Evolutionary conservation across 2,888 invertebrate species (phyloP).

Genomic region (Lepeophtheirus nordmannii): DNA sequence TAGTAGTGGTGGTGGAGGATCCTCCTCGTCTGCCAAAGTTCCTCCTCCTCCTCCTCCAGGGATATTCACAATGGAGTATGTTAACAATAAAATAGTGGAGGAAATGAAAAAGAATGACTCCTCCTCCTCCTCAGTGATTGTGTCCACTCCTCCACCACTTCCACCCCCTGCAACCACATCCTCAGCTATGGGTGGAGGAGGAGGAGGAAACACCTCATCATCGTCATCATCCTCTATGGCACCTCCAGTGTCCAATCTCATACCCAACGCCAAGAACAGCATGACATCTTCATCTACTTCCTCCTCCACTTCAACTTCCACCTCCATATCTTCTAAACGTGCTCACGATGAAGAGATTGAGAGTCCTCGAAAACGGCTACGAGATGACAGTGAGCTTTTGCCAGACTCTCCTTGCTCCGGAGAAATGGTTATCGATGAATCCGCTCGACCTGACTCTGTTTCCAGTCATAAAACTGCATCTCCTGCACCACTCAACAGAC

Average conservation of each 20-base stretch:
- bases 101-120: conserved; percentile 23
- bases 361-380: conserved; percentile 1
- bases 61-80: conserved; percentile 15
- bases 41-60: not conserved
- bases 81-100: conserved; percentile 24
- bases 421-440: conserved; percentile 25
- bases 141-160: not conserved
- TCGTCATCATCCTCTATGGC: not conserved
- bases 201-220: not conserved
- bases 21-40: not conserved
- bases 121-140: not conserved
- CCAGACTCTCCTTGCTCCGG: conserved; percentile 24
- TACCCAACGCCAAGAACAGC: not conserved
- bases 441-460: conserved; percentile 20
- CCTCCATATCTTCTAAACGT: no score
- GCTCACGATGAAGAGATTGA: not conserved
- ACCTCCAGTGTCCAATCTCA: not conserved
- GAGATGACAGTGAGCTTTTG: conserved; percentile 7
- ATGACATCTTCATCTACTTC: not conserved
- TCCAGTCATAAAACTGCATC: not conserved
- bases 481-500: not conserved
- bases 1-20: not conserved
- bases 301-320: not conserved
- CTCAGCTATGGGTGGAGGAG: not conserved
- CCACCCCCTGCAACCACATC: not conserved